phyloP scores from a whole-genome alignment of 2,888 invertebrate species.

The Drosophila demipolita region DNA sequence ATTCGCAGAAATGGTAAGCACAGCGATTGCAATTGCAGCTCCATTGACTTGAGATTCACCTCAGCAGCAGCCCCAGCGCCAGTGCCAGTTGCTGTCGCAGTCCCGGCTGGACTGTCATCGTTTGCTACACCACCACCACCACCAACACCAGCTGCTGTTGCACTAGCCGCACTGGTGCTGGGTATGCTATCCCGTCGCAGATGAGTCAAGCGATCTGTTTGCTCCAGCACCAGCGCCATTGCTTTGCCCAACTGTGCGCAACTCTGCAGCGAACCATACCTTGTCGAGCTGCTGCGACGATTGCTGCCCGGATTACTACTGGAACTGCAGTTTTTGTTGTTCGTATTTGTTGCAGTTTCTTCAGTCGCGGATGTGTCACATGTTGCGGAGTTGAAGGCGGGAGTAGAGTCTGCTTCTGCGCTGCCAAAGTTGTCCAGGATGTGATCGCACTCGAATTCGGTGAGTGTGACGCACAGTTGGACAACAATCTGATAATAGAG shows the following conservation, averaged over 20 bases:
- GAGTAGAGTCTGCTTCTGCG: slow-evolving; percentile 17
- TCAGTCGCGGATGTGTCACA: slow-evolving; percentile 8
- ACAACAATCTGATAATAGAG: slow-evolving; percentile 95
- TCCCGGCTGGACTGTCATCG: slow-evolving; percentile 1
- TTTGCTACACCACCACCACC: slow-evolving; percentile 8
- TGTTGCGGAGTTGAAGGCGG: slow-evolving; percentile 7
- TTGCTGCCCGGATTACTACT: slow-evolving; percentile 11
- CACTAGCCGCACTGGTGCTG: slow-evolving; percentile 45
- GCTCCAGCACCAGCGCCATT: slow-evolving; percentile 83
- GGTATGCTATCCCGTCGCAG: slow-evolving; percentile 83
- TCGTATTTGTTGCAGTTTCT: slow-evolving; percentile 10
- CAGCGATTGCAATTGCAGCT: slow-evolving; percentile 89
- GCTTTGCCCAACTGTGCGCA: slow-evolving; percentile 82
- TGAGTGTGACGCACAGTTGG: slow-evolving; percentile 90
- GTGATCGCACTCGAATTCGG: slow-evolving; percentile 88
- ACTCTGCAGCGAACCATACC: slow-evolving; percentile 42
- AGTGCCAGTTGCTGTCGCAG: slow-evolving; percentile 1
- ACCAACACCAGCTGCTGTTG: slow-evolving; percentile 14
- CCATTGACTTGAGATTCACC: slow-evolving; percentile 84
- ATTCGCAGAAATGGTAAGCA: slow-evolving; percentile 94
- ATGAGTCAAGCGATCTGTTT: slow-evolving; percentile 82
- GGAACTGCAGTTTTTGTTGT: not conserved
- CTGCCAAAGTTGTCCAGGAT: slow-evolving; percentile 83
- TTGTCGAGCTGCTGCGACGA: slow-evolving; percentile 61
- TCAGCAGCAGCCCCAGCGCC: slow-evolving; percentile 43